These are phyloP conservation scores for Propithecus perrieri DNA, from an alignment of 2,797 vertebrate species.

Conservation along the genomic window DNA sequence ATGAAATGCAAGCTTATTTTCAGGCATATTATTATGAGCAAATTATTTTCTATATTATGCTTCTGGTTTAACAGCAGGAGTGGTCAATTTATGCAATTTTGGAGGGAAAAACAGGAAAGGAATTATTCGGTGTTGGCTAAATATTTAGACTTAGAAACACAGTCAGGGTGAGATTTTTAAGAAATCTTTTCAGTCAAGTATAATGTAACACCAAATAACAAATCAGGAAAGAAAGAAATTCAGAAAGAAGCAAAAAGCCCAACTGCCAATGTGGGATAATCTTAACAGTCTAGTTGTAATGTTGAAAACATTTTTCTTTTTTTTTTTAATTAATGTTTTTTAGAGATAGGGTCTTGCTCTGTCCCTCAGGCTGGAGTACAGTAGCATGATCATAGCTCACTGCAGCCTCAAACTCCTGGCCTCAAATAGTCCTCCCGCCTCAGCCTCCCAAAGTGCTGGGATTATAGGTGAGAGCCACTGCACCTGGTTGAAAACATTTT, in stretches of 20 bases:
- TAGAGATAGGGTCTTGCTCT: no score
- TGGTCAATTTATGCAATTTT: background rate
- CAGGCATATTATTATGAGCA: conserved; percentile 2
- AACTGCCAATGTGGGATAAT: background rate
- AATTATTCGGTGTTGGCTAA: background rate
- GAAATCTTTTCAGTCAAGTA: background rate
- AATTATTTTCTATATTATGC: background rate
- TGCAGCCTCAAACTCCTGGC: no score
- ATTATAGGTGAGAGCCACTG: no score
- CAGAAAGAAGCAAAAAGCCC: background rate
- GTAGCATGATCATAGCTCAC: no score
- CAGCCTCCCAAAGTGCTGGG: no score
- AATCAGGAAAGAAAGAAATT: background rate
- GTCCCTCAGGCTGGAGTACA: no score
- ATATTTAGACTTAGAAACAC: background rate
- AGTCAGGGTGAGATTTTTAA: background rate
- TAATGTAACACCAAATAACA: conserved; percentile 10
- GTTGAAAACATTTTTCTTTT: background rate
- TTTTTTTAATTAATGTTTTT: no score
- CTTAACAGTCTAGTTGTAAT: background rate
- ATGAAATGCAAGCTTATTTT: conserved; percentile 12
- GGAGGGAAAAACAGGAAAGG: background rate
- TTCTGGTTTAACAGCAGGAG: background rate
- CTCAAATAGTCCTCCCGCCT: no score
- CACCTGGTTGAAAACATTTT: no score